phyloP scores from a whole-genome alignment of 1,140 invertebrate species.

The Orchesella cincta region DNA sequence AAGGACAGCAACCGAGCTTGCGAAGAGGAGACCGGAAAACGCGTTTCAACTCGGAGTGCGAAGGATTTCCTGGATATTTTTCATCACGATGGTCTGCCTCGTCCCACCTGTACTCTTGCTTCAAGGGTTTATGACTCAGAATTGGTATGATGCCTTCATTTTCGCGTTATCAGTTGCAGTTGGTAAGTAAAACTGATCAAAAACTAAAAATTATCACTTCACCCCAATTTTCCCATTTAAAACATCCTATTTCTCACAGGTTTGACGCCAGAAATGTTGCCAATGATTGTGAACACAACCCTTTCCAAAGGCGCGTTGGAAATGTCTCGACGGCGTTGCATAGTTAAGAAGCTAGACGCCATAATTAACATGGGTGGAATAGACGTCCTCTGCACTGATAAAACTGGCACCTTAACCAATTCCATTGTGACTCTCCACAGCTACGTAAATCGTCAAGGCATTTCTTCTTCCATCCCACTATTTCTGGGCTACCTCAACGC shows the following conservation, averaged over 20 bases:
- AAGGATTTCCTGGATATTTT: constrained; percentile 43
- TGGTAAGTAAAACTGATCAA: too few relatives aligned
- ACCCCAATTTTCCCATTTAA: neutral
- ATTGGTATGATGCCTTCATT: constrained; percentile 23
- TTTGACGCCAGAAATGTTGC: constrained; percentile 41
- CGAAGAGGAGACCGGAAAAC: constrained; percentile 22
- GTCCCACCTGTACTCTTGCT: constrained; percentile 32
- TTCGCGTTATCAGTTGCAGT: constrained; percentile 36
- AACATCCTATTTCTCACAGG: neutral
- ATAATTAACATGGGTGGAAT: constrained; percentile 43
- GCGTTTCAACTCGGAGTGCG: constrained; percentile 41
- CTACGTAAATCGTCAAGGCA: neutral
- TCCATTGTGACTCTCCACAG: constrained; percentile 21
- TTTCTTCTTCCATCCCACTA: neutral
- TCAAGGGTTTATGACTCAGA: constrained; percentile 23
- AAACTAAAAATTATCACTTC: too few relatives aligned
- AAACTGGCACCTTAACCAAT: constrained; percentile 39
- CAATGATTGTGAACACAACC: constrained; percentile 39
- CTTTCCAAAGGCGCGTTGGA: constrained; percentile 32
- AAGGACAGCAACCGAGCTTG: neutral
- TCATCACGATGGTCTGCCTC: constrained; percentile 32
- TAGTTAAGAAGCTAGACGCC: constrained; percentile 38
- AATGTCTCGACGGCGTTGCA: constrained; percentile 26
- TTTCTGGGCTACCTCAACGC: constrained; percentile 31
- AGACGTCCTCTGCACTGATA: constrained; percentile 40